These are phyloP conservation scores for Choristoneura rosaceana DNA, from an alignment of 2,888 invertebrate genomes.

Conservation along the genomic window DNA sequence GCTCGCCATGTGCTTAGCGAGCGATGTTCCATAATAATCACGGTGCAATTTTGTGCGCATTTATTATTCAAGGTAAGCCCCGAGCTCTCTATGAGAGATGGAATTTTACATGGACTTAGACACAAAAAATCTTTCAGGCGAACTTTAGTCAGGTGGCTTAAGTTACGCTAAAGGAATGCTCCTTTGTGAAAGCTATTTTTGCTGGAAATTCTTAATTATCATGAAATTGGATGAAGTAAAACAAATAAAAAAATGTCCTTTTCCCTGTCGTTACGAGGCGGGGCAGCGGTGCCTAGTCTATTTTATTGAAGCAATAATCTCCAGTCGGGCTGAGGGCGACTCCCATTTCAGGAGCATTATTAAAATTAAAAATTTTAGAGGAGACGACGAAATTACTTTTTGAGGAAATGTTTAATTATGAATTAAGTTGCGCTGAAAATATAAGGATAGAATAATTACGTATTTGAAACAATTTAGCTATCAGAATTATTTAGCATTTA, in stretches of 20 bases:
- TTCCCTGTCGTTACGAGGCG: constrained; percentile 11
- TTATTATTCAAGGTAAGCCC: not conserved
- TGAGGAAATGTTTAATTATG: constrained; percentile 48
- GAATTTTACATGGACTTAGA: constrained; percentile 3
- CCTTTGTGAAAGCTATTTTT: constrained; percentile 6
- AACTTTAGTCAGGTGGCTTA: not conserved
- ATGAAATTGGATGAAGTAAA: constrained; percentile 22
- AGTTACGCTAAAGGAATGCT: not conserved
- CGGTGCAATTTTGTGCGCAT: not conserved
- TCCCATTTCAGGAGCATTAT: constrained; percentile 46
- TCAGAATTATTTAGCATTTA: too few species aligned
- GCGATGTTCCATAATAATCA: not conserved
- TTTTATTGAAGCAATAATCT: constrained; percentile 50
- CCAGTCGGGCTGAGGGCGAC: constrained; percentile 38
- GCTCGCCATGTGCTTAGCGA: not conserved
- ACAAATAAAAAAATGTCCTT: constrained; percentile 14
- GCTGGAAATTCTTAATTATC: constrained; percentile 21
- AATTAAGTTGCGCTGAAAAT: constrained; percentile 37
- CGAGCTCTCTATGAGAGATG: not conserved
- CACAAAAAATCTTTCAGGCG: not conserved
- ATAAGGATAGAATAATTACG: not conserved
- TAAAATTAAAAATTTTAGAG: constrained; percentile 53
- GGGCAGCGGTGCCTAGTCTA: constrained; percentile 32
- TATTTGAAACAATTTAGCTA: not conserved
- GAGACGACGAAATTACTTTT: constrained; percentile 48